Percentiles rank a stretch among this genome's conserved stretches.
Evolutionary conservation across 2,888 invertebrate species (phyloP).

Genomic region (Phanerotoma sp.): DNA sequence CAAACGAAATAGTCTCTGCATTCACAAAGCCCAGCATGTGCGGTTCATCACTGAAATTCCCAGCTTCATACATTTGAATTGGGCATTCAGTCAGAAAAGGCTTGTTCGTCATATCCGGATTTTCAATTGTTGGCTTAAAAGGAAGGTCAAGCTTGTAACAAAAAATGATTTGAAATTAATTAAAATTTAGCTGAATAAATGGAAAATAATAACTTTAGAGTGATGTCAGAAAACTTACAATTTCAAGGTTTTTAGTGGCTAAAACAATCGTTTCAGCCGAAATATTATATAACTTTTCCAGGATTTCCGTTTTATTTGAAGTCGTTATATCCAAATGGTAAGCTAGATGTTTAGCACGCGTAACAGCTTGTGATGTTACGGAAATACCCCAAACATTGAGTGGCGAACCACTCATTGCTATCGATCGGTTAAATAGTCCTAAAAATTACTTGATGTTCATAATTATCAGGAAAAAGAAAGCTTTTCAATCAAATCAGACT

Average conservation of each 20-base stretch:
- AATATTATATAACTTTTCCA: conserved; percentile 54
- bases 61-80: conserved; percentile 2
- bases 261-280: conserved; percentile 52
- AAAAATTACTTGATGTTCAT: not conserved
- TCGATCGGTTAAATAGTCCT: conserved; percentile 62
- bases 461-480: not conserved
- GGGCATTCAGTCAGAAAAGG: conserved; percentile 4
- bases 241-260: conserved; percentile 42
- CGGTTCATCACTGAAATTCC: conserved; percentile 4
- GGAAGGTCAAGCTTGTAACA: conserved; percentile 4
- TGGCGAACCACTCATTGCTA: conserved; percentile 61
- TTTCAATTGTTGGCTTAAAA: conserved; percentile 1
- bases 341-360: conserved; percentile 51
- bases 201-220: no score
- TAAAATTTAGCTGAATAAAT: no score
- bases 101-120: conserved; percentile 26
- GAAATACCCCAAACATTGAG: conserved; percentile 59
- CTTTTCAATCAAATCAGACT: no score
- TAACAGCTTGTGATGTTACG: not conserved
- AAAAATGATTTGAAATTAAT: no score
- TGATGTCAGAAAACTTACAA: no score
- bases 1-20: conserved; percentile 2
- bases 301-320: conserved; percentile 46
- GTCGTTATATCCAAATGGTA: conserved; percentile 46
- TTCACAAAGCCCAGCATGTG: conserved; percentile 2